phyloP scores from a whole-genome alignment of 2,797 vertebrate genomes.

The Megaceryle alcyon region DNA sequence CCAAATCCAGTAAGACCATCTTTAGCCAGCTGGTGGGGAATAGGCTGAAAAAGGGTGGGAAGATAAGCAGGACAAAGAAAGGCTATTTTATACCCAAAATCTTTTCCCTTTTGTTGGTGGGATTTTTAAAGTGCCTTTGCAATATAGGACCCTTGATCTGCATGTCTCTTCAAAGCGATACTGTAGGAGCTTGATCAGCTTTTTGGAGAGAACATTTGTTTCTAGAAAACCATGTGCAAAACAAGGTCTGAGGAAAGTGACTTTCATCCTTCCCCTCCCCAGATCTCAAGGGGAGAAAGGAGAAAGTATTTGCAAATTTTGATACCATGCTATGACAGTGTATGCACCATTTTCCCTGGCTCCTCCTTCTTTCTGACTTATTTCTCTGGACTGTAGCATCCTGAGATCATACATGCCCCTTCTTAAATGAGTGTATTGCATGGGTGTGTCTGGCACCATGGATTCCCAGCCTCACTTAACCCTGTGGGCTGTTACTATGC shows the following conservation, averaged over 20 bases:
- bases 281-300: not conserved
- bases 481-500: not conserved
- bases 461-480: not conserved
- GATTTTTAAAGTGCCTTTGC: not conserved
- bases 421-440: not conserved
- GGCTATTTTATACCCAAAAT: not conserved
- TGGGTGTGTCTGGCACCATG: not conserved
- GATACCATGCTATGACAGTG: not conserved
- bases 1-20: not conserved
- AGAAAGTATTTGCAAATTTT: not conserved
- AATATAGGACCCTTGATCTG: not conserved
- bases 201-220: not conserved
- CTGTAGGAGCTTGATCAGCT: not conserved
- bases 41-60: not conserved
- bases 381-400: not conserved
- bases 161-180: not conserved
- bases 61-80: not conserved
- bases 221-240: not conserved
- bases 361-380: not conserved
- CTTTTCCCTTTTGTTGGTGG: not conserved
- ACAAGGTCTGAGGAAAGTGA: not conserved
- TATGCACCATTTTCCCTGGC: not conserved
- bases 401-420: rapidly evolving
- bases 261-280: not conserved
- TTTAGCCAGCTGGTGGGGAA: not conserved